phyloP scores from a whole-genome alignment of 2,888 invertebrate genomes.

The Cryptus armator region DNA sequence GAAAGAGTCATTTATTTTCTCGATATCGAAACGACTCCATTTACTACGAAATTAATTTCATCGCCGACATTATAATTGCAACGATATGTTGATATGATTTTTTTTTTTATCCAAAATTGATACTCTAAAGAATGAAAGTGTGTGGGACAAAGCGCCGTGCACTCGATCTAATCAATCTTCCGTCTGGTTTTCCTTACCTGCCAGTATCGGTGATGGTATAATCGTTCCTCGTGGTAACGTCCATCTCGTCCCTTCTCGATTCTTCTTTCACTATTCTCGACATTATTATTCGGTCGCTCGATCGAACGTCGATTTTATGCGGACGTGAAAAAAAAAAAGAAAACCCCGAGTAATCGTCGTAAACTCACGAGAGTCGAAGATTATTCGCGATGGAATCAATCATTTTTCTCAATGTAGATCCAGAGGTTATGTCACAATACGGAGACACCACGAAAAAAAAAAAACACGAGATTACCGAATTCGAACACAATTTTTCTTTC shows the following conservation, averaged over 20 bases:
- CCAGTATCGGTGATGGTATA: slow-evolving; percentile 11
- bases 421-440: slow-evolving; percentile 2
- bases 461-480: neutral
- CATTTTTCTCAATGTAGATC: slow-evolving; percentile 30
- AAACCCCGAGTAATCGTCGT: neutral
- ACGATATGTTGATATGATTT: no score
- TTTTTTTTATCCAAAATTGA: no score
- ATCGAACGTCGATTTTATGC: neutral
- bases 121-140: neutral
- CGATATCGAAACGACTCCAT: no score
- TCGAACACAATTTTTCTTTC: neutral
- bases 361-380: slow-evolving; percentile 32
- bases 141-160: neutral
- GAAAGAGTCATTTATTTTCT: no score
- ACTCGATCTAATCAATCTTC: slow-evolving; percentile 36
- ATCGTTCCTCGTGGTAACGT: slow-evolving; percentile 40
- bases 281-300: slow-evolving; percentile 37
- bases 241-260: slow-evolving; percentile 38
- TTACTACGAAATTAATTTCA: no score
- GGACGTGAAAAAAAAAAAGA: neutral
- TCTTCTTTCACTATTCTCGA: slow-evolving; percentile 49
- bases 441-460: slow-evolving; percentile 16
- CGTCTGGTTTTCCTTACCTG: slow-evolving; percentile 56
- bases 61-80: no score
- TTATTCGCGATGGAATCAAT: slow-evolving; percentile 38